A percentile compares a stretch with the other conserved stretches of the same genome.
Evolutionary conservation across 2,888 invertebrate species (phyloP).

Genomic region (Rotaria macrura): DNA sequence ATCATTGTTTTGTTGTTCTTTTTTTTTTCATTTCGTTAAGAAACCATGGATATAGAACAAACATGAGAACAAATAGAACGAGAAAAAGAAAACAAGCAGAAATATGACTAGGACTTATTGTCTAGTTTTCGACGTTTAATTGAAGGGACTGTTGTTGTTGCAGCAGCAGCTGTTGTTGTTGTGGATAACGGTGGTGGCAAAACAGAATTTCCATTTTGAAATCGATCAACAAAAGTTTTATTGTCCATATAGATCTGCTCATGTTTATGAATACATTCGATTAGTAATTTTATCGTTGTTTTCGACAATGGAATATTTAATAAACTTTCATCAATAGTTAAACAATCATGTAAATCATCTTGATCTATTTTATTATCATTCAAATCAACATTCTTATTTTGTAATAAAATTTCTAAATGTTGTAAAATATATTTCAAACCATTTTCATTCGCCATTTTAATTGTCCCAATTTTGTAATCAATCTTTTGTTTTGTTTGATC

Average conservation of each 20-base stretch:
- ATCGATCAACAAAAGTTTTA: not conserved
- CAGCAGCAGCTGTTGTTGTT: not conserved
- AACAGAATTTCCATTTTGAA: not conserved
- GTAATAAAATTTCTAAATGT: constrained; percentile 2
- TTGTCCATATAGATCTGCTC: not conserved
- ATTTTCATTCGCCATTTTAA: constrained; percentile 5
- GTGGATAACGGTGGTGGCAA: not conserved
- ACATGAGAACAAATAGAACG: not conserved
- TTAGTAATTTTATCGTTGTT: not conserved
- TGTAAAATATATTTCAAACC: constrained; percentile 5
- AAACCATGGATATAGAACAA: not conserved
- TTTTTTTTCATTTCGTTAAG: not conserved
- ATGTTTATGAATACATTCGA: not conserved
- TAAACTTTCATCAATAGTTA: not conserved
- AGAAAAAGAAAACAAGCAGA: not conserved
- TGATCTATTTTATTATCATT: not conserved
- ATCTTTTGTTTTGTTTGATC: not conserved
- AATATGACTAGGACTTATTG: not conserved
- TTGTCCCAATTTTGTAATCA: constrained; percentile 14
- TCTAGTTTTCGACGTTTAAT: not conserved
- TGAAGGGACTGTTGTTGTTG: not conserved
- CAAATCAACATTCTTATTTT: not conserved
- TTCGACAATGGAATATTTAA: not conserved
- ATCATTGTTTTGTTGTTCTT: not conserved
- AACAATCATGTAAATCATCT: not conserved